Evolutionary conservation across 2,113 vertebrate species (phyloP).

Genomic region (Rhynchomys soricoides): DNA sequence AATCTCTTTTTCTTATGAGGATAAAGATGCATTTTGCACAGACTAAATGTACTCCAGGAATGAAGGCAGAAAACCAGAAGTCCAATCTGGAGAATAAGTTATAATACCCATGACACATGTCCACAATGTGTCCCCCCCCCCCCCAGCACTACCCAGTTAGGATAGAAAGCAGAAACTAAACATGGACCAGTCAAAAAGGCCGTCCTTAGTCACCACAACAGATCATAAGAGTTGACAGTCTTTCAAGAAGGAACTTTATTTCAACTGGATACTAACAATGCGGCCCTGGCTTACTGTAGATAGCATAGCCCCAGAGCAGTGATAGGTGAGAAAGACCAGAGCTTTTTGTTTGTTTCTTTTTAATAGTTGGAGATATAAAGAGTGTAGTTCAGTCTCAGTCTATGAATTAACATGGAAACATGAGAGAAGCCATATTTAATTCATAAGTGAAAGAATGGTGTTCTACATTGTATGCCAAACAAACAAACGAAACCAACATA

Average conservation of each 20-base stretch:
- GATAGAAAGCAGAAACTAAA: slow-evolving; percentile 1
- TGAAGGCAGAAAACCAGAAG: neutral
- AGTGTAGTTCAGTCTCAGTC: neutral
- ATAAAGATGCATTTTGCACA: slow-evolving; percentile 11
- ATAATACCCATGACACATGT: neutral
- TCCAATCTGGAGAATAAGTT: neutral
- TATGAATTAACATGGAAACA: neutral
- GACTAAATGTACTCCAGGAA: neutral
- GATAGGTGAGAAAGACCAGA: neutral
- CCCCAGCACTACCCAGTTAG: neutral
- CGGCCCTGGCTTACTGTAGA: neutral
- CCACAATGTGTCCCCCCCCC: neutral
- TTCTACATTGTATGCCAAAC: slow-evolving; percentile 1
- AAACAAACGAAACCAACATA: neutral
- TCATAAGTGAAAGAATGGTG: neutral
- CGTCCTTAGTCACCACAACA: neutral
- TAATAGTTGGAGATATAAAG: neutral
- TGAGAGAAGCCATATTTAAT: neutral
- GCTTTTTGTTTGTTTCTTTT: neutral
- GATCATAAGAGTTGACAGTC: neutral
- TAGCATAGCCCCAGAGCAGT: neutral
- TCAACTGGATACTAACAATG: slow-evolving; percentile 9
- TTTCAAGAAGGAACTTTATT: slow-evolving; percentile 22
- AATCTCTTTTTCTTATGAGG: slow-evolving; percentile 47
- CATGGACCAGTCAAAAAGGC: neutral